These are phyloP conservation scores for Raja brachyura DNA, from an alignment of 2,113 vertebrate species.

Conservation along the genomic window DNA sequence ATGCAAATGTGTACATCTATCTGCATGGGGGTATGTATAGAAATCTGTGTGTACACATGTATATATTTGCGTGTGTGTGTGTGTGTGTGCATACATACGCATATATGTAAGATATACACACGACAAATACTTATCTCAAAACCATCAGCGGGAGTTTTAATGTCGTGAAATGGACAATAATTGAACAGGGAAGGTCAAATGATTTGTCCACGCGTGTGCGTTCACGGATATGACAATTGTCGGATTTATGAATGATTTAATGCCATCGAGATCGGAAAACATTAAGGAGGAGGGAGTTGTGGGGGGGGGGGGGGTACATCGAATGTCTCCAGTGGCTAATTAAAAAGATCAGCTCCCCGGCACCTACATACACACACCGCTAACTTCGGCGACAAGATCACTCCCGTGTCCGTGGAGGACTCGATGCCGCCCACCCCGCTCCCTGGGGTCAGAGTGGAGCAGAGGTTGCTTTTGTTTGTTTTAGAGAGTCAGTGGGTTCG, in stretches of 20 bases:
- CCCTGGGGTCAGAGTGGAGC: not conserved
- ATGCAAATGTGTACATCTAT: no score
- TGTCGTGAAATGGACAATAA: not conserved
- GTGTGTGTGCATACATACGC: no score
- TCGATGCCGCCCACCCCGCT: no score
- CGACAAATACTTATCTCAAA: not conserved
- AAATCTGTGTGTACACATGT: no score
- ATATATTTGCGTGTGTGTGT: no score
- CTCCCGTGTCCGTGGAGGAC: no score
- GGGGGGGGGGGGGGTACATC: not conserved
- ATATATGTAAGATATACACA: no score
- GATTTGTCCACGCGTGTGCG: not conserved
- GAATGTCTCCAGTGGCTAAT: not conserved
- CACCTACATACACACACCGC: not conserved
- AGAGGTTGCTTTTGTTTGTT: not conserved
- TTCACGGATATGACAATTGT: not conserved
- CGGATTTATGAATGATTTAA: constrained; percentile 12
- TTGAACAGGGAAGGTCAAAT: not conserved
- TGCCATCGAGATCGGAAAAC: not conserved
- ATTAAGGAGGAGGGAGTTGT: not conserved
- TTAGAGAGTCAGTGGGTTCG: not conserved
- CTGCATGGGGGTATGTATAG: no score
- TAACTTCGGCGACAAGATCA: not conserved
- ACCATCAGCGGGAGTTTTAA: not conserved
- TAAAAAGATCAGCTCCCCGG: not conserved